Evolutionary conservation across 2,113 vertebrate genomes (phyloP).

Genomic region (Mellivora capensis): DNA sequence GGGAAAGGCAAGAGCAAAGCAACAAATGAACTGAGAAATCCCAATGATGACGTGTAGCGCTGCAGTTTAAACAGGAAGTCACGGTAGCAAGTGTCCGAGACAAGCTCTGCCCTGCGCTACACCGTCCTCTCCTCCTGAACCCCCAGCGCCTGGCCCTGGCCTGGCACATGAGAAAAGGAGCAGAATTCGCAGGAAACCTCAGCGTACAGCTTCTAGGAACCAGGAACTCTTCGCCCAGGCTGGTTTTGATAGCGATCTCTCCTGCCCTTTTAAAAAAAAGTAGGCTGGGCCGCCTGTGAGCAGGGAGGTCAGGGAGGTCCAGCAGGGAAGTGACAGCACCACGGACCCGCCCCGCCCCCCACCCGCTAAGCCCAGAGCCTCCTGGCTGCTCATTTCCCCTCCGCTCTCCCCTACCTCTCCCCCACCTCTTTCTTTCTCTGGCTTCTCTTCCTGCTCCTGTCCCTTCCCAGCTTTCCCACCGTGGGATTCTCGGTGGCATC

Average conservation of each 20-base stretch:
- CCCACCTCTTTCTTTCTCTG: neutral
- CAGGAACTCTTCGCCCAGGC: neutral
- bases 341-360: neutral
- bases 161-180: neutral
- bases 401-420: neutral
- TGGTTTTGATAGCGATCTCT: neutral
- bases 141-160: neutral
- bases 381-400: neutral
- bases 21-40: neutral
- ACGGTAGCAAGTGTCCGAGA: rapidly evolving
- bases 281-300: neutral
- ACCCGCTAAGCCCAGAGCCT: neutral
- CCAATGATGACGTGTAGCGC: rapidly evolving
- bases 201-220: neutral
- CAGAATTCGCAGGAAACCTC: neutral
- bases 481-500: neutral
- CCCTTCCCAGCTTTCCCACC: neutral
- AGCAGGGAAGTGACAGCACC: neutral
- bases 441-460: neutral
- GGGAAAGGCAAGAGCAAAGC: neutral
- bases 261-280: neutral
- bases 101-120: neutral
- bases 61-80: neutral
- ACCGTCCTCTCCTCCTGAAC: rapidly evolving
- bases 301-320: neutral